These are phyloP conservation scores for Euleptes europaea DNA, from an alignment of 2,113 vertebrate genomes.

Conservation along the genomic window DNA sequence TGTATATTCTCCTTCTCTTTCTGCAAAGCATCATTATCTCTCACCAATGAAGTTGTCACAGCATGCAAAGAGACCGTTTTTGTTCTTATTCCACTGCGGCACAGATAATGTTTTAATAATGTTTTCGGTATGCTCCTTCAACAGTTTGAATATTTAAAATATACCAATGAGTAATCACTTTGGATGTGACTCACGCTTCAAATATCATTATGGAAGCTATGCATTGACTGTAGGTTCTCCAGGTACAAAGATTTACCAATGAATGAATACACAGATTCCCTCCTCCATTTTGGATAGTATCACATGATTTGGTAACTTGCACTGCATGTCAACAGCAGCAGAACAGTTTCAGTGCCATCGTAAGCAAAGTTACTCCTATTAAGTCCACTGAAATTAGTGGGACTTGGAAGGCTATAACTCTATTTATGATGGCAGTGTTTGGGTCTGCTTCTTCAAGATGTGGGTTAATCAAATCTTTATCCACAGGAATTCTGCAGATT, in stretches of 20 bases:
- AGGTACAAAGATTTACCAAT: not conserved
- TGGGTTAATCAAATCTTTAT: not conserved
- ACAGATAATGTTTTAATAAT: slow-evolving; percentile 11
- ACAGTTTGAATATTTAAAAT: not conserved
- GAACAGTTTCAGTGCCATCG: too few relatives aligned
- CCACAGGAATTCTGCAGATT: not conserved
- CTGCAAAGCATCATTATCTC: not conserved
- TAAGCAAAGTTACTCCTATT: too few relatives aligned
- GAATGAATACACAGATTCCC: not conserved
- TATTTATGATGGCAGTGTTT: too few relatives aligned
- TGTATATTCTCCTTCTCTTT: not conserved
- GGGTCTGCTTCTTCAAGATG: not conserved
- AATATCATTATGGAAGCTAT: not conserved
- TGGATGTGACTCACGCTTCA: not conserved
- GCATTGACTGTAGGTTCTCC: too few relatives aligned
- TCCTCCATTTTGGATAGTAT: not conserved
- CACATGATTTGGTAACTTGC: not conserved
- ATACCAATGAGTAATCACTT: not conserved
- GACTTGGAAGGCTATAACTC: too few relatives aligned
- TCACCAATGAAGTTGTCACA: slow-evolving; percentile 3
- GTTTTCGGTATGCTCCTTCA: not conserved
- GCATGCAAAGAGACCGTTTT: not conserved
- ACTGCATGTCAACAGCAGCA: not conserved
- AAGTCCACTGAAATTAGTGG: too few relatives aligned
- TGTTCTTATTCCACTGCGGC: not conserved